Conservation (phyloP, 2,888 invertebrate genomes). For the Lutraria lutraria region DNA sequence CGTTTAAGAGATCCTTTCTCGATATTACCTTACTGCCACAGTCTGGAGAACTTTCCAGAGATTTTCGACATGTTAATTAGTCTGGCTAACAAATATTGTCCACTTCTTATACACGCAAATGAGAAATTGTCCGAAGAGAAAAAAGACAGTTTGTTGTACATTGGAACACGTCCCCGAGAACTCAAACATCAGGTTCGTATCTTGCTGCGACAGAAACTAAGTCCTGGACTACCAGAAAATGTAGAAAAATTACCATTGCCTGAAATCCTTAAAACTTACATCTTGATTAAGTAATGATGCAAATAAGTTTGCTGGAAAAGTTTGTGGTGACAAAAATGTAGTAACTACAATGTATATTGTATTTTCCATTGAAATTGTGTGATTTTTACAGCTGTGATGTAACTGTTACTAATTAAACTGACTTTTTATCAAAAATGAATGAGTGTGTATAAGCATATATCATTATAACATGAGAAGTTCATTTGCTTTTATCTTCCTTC, state of each 20-base stretch:
- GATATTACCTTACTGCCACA: conserved; percentile 92
- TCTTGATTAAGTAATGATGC: conserved; percentile 69
- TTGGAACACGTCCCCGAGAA: conserved; percentile 71
- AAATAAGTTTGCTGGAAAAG: not conserved
- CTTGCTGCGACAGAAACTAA: conserved; percentile 64
- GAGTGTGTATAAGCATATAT: not conserved
- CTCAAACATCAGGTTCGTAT: conserved; percentile 77
- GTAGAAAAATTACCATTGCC: conserved; percentile 77
- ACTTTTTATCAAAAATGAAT: not conserved
- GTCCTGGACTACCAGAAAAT: conserved; percentile 65
- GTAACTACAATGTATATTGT: not conserved
- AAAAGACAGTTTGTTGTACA: conserved; percentile 90
- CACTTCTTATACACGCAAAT: conserved; percentile 93
- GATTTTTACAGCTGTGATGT: not conserved
- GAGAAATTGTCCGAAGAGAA: conserved; percentile 90
- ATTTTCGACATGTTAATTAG: conserved; percentile 91
- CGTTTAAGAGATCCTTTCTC: conserved; percentile 91
- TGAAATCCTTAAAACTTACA: conserved; percentile 75
- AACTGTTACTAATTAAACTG: conserved; percentile 8
- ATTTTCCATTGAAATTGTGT: conserved; percentile 7
- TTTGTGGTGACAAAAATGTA: too few relatives aligned
- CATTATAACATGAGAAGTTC: not conserved
- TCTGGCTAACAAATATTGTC: conserved; percentile 92
- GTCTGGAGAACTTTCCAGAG: conserved; percentile 88
- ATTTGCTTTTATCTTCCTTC: not conserved